phyloP scores from a whole-genome alignment of 2,797 vertebrate genomes.

The Rhinoraja longicauda region DNA sequence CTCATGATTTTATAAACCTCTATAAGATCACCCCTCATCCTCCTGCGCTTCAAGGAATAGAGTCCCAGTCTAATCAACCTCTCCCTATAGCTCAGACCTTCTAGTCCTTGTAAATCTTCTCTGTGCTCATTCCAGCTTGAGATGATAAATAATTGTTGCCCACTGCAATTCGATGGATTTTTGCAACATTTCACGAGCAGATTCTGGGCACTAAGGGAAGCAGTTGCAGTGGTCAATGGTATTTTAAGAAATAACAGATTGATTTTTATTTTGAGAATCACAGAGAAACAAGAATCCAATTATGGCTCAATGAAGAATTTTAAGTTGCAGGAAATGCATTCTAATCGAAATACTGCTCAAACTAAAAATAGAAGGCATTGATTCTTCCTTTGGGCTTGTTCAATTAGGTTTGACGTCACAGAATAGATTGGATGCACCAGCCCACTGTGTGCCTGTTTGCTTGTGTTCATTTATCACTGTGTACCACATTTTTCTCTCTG shows the following conservation, averaged over 20 bases:
- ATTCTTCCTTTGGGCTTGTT: conserved; percentile 26
- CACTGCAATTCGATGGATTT: neutral
- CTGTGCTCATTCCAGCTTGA: too few relatives aligned
- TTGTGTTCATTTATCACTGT: neutral
- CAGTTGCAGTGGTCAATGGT: neutral
- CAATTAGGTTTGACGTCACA: conserved; percentile 23
- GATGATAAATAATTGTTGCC: neutral
- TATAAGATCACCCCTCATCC: too few relatives aligned
- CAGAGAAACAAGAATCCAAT: neutral
- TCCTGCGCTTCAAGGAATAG: too few relatives aligned
- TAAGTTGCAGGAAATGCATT: conserved; percentile 12
- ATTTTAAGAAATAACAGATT: neutral
- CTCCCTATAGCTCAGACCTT: too few relatives aligned
- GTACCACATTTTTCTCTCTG: neutral
- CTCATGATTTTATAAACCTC: too few relatives aligned
- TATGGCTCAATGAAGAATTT: neutral
- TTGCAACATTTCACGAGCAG: neutral
- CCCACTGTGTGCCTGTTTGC: neutral
- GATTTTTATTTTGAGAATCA: neutral
- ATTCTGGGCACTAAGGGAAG: neutral
- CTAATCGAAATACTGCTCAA: neutral
- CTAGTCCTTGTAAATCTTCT: too few relatives aligned
- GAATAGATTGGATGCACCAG: conserved; percentile 4
- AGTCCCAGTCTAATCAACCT: too few relatives aligned
- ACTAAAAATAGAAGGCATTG: conserved; percentile 23